phyloP scores from a whole-genome alignment of 1,140 invertebrate species.

The Triops cancriformis region DNA sequence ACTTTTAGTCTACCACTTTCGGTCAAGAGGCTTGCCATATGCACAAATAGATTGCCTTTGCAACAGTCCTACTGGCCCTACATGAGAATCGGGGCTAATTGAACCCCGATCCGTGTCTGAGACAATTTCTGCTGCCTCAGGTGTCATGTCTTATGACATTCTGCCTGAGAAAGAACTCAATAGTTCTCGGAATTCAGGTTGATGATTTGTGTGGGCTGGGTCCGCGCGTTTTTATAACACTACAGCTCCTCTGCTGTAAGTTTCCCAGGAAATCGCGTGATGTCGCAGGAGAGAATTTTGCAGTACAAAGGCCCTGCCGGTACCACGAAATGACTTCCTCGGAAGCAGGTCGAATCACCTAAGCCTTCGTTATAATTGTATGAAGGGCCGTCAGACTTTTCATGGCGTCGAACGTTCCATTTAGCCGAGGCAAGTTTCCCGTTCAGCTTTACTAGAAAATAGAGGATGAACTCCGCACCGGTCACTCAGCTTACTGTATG shows the following conservation, averaged over 20 bases:
- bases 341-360: background rate
- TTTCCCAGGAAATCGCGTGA: background rate
- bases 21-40: too few species aligned
- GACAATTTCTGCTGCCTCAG: too few species aligned
- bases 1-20: background rate
- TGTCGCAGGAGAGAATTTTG: background rate
- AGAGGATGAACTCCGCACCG: background rate
- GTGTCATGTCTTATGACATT: too few species aligned
- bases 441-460: background rate
- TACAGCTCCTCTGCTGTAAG: background rate
- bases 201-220: background rate
- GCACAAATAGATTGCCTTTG: too few species aligned
- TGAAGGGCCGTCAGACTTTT: background rate
- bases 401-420: background rate
- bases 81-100: too few species aligned
- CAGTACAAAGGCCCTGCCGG: constrained; percentile 1
- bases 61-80: too few species aligned
- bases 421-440: background rate
- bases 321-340: background rate
- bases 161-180: too few species aligned
- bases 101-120: too few species aligned
- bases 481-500: background rate
- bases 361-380: background rate
- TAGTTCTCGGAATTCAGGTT: background rate
- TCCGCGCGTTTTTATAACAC: background rate